These are phyloP conservation scores for Machimus rusticus DNA, from an alignment of 2,888 invertebrate species.

Conservation along the genomic window DNA sequence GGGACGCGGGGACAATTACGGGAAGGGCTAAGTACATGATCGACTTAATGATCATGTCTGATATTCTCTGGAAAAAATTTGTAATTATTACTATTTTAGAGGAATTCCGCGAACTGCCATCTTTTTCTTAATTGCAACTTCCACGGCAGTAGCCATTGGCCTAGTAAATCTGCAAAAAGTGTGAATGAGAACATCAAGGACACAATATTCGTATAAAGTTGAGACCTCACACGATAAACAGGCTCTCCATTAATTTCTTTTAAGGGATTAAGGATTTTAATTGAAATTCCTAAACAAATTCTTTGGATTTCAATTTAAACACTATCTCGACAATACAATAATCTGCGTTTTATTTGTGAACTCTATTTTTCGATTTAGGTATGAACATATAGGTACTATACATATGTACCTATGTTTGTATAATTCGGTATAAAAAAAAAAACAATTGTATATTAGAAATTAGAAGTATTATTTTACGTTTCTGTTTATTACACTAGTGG, in stretches of 20 bases:
- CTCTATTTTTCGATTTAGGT: too few species aligned
- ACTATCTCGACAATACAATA: too few species aligned
- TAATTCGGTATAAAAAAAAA: too few species aligned
- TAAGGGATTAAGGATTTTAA: not conserved
- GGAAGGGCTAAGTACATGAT: constrained; percentile 27
- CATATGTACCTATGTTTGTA: too few species aligned
- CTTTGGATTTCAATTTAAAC: too few species aligned
- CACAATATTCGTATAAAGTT: not conserved
- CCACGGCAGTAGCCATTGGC: not conserved
- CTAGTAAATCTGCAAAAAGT: not conserved
- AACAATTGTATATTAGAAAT: too few species aligned
- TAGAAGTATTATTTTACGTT: too few species aligned
- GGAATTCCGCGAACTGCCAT: not conserved
- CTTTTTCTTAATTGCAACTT: not conserved
- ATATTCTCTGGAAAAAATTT: not conserved
- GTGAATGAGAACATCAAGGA: not conserved
- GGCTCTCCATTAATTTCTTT: not conserved
- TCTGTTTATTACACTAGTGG: too few species aligned
- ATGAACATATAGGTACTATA: too few species aligned
- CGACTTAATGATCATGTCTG: constrained; percentile 11
- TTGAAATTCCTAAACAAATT: not conserved
- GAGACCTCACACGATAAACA: not conserved
- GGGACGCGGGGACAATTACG: not conserved
- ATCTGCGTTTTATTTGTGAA: too few species aligned
- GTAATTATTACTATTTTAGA: constrained; percentile 8